Evolutionary conservation across 2,888 invertebrate genomes (phyloP).

Genomic region (Pammene fasciana): DNA sequence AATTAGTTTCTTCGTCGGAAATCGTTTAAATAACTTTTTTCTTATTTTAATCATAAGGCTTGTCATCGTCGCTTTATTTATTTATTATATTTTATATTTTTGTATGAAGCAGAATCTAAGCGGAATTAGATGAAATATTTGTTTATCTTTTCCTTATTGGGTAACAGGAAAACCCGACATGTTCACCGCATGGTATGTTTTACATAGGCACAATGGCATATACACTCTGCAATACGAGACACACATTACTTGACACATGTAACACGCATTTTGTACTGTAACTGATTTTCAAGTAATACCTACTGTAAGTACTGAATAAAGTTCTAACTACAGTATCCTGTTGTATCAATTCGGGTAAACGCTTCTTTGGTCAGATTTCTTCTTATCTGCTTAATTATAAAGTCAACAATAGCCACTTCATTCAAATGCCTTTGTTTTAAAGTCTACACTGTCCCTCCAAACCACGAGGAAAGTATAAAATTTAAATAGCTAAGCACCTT

Average conservation of each 20-base stretch:
- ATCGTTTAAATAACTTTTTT: conserved; percentile 25
- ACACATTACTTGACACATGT: no score
- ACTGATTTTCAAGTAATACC: no score
- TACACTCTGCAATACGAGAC: neutral
- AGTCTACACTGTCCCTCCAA: neutral
- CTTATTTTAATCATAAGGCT: conserved; percentile 10
- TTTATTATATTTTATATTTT: neutral
- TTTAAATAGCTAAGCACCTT: conserved; percentile 48
- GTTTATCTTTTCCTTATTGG: conserved; percentile 16
- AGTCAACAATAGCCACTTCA: no score
- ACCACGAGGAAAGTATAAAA: conserved; percentile 32
- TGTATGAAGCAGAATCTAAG: neutral
- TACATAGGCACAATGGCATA: neutral
- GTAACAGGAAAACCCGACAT: conserved; percentile 12
- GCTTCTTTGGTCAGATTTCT: no score
- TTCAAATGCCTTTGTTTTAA: neutral
- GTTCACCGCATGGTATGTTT: neutral
- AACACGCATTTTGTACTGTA: no score
- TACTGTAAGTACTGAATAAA: no score
- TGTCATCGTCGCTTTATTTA: conserved; percentile 18
- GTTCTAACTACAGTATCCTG: no score
- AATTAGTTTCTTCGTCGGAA: conserved; percentile 52
- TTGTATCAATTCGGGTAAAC: no score
- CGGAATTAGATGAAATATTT: conserved; percentile 8
- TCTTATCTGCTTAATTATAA: no score